These are phyloP conservation scores for Drosophila multiciliata DNA, from an alignment of 2,888 invertebrate genomes.

Conservation along the genomic window DNA sequence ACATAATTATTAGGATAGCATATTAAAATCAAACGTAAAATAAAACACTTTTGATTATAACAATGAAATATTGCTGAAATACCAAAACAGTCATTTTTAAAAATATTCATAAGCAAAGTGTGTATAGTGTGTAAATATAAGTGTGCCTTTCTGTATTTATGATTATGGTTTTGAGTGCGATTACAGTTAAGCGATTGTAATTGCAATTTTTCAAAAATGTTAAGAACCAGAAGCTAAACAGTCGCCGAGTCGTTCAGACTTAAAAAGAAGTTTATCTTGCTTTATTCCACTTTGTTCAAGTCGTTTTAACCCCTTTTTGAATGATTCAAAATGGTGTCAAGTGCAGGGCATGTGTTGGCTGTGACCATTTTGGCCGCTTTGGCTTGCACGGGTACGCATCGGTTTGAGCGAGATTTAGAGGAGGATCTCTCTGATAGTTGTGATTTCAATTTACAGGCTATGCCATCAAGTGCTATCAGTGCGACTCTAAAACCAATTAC, in stretches of 20 bases:
- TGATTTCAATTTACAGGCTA: conserved; percentile 64
- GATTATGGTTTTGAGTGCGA: conserved; percentile 2
- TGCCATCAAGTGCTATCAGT: conserved; percentile 83
- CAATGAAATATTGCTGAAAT: conserved; percentile 14
- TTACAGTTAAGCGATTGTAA: conserved; percentile 14
- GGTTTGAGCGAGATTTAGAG: neutral
- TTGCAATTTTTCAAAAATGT: conserved; percentile 18
- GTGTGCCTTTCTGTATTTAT: neutral
- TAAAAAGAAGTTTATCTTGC: neutral
- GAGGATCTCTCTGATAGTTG: neutral
- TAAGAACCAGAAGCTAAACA: conserved; percentile 43
- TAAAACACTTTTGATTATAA: conserved; percentile 22
- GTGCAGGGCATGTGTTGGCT: conserved; percentile 72
- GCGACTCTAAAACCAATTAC: conserved; percentile 76
- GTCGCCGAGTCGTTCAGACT: conserved; percentile 55
- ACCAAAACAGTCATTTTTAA: conserved; percentile 19
- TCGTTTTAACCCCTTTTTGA: conserved; percentile 7
- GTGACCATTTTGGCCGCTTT: conserved; percentile 75
- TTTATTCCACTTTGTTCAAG: neutral
- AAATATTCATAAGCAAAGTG: conserved; percentile 17
- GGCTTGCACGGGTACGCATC: conserved; percentile 76
- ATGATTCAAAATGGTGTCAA: conserved; percentile 73
- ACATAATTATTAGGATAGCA: neutral
- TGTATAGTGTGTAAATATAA: conserved; percentile 22
- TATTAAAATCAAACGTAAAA: neutral